phyloP scores from a whole-genome alignment of 2,113 vertebrate species.

The Erythrocercus mccallii region DNA sequence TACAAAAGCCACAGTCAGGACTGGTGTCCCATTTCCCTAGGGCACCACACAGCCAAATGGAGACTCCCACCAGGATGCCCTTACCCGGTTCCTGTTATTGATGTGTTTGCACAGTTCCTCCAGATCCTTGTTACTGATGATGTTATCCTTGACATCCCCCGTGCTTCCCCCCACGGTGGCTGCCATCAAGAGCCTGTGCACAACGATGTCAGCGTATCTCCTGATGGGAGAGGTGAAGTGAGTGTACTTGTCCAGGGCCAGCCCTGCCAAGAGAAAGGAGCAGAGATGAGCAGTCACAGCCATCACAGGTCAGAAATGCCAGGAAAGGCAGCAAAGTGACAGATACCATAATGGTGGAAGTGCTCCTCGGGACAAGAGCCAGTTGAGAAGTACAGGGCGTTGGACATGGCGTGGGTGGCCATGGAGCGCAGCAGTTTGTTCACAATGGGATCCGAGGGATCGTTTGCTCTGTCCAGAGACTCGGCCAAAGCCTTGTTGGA shows the following conservation, averaged over 20 bases:
- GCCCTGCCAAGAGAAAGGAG: conserved; percentile 71
- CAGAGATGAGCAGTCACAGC: background rate
- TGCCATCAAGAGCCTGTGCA: conserved; percentile 86
- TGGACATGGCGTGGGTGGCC: conserved; percentile 95
- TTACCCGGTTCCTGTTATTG: conserved; percentile 89
- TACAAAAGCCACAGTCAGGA: background rate
- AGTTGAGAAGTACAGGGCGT: conserved; percentile 90
- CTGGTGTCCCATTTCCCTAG: rapidly evolving
- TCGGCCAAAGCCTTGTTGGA: conserved; percentile 91
- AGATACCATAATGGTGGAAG: conserved; percentile 87
- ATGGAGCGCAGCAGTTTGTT: conserved; percentile 88
- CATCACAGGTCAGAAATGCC: background rate
- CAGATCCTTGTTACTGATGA: conserved; percentile 80
- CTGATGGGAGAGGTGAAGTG: conserved; percentile 98
- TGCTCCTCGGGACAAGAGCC: conserved; percentile 80
- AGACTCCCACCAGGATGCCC: background rate
- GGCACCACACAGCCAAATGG: background rate
- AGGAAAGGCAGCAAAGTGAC: background rate
- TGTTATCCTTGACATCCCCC: background rate
- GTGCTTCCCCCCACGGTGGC: conserved; percentile 69
- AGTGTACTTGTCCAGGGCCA: conserved; percentile 93
- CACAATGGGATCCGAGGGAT: conserved; percentile 82
- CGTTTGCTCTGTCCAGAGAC: conserved; percentile 86
- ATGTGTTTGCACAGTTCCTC: conserved; percentile 86
- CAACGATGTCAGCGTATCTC: conserved; percentile 90